Base-by-base conservation (phyloP, 1,140 invertebrate genomes). In the Vanessa atalanta region DNA sequence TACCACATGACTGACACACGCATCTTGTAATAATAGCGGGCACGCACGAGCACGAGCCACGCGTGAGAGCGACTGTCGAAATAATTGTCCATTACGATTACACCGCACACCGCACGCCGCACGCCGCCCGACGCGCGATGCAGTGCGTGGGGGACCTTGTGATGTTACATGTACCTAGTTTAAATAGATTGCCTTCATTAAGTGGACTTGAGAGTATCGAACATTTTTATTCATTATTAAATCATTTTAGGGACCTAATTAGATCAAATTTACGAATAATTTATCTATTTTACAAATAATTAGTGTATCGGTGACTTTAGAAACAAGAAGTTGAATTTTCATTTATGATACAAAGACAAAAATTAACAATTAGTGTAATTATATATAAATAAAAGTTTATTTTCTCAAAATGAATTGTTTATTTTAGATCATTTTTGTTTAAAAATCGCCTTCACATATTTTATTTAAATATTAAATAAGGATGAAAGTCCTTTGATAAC, bases 51-150 rank as follows among this genome's bases (percentile, higher is more conserved):
- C 87, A 87, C 88, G 87, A 79, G 88, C 86, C 90, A 89, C 88
- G 90, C 90, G 90, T 90, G 90, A 84, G 90, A 90, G 83, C 90
- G 80, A 81, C 85, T 82, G 88, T 85, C 90, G 82, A 90, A 90
- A 92, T 92, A 92, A 92, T 92, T 90, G 90, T 89, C 88, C 90
- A 88, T 86, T 86, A 88, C 79, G 79, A 86, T 82, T 76, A 68
- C 74, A 72, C 68, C 69, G 66, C 64, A 76, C 76, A 75, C 48
- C 67, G 70, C 50, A 61, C 57, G 57, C 16, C 53, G 53, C 72
- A 61, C 57, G 57, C 16, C 53, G 53, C 72, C 9, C 64, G 53
- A 55, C 55, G 20, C 70, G 63, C 51, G 51, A 51, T 60, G 69
- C 67, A 13, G 57, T 70, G 68, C 68, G 68, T 74, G 70, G 65